These are phyloP conservation scores for Brachyhypopomus gauderio DNA, from an alignment of 2,113 vertebrate genomes.

Conservation along the genomic window DNA sequence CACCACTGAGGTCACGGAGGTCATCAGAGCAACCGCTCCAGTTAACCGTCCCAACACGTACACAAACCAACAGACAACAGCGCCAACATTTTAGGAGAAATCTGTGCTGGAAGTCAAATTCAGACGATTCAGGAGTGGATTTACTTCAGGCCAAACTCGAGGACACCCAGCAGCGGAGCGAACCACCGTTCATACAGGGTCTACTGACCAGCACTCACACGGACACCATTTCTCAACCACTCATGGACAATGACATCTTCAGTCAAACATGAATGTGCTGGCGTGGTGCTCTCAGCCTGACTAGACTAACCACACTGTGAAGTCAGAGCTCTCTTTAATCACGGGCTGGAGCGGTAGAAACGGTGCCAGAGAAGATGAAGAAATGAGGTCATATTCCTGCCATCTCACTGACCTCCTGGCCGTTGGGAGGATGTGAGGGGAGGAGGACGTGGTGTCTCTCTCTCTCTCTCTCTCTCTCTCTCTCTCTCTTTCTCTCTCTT, in stretches of 20 bases:
- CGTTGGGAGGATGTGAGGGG: not conserved
- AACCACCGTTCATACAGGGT: too few relatives aligned
- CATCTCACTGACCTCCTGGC: conserved; percentile 23
- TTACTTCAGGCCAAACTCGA: too few relatives aligned
- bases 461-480: too few relatives aligned
- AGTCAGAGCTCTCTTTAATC: conserved; percentile 43
- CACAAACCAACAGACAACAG: not conserved
- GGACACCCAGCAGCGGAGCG: too few relatives aligned
- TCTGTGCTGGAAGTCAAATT: too few relatives aligned
- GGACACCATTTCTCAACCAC: not conserved
- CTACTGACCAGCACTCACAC: too few relatives aligned
- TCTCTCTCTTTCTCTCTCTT: too few relatives aligned
- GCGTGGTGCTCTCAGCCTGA: not conserved
- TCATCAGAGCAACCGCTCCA: not conserved
- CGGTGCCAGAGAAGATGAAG: not conserved
- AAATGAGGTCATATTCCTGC: conserved; percentile 27
- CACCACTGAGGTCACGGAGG: not conserved
- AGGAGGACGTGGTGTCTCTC: not conserved
- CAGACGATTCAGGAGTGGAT: too few relatives aligned
- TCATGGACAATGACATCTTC: not conserved
- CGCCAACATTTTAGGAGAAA: too few relatives aligned
- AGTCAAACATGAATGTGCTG: not conserved
- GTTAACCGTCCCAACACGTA: conserved; percentile 34
- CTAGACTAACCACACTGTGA: not conserved
- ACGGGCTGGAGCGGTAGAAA: conserved; percentile 16